phyloP scores from a whole-genome alignment of 2,888 invertebrate species.

The Venustoraphidia nigricollis region DNA sequence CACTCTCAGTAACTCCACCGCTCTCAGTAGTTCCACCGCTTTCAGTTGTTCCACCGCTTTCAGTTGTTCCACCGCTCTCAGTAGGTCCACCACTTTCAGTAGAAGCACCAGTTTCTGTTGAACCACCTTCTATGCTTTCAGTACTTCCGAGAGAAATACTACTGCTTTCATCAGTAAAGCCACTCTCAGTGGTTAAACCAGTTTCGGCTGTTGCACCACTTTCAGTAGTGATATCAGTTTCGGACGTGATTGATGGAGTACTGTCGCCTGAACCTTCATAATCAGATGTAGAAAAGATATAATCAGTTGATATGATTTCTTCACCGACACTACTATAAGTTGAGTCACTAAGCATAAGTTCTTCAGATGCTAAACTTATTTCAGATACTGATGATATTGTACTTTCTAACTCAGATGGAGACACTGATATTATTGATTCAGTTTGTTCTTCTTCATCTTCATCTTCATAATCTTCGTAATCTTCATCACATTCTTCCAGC shows the following conservation, averaged over 20 bases:
- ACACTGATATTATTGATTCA: slow-evolving; percentile 3
- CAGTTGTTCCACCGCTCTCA: slow-evolving; percentile 12
- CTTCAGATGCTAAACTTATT: slow-evolving; percentile 26
- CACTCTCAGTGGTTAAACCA: slow-evolving; percentile 1
- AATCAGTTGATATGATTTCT: slow-evolving; percentile 10
- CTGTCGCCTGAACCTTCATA: background rate
- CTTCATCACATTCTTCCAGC: slow-evolving; percentile 31
- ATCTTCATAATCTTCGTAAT: slow-evolving; percentile 33
- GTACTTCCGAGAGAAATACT: background rate
- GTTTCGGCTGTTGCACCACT: slow-evolving; percentile 2
- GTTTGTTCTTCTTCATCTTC: slow-evolving; percentile 20
- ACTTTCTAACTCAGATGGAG: background rate
- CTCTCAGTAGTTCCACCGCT: slow-evolving; percentile 2
- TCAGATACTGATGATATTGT: slow-evolving; percentile 13
- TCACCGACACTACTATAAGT: slow-evolving; percentile 19
- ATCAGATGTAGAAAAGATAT: background rate
- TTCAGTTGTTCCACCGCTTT: slow-evolving; percentile 10
- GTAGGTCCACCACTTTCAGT: slow-evolving; percentile 7
- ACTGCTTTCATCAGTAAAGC: background rate
- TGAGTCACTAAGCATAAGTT: slow-evolving; percentile 35
- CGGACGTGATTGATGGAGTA: slow-evolving; percentile 1
- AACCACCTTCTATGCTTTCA: slow-evolving; percentile 15
- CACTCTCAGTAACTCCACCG: slow-evolving; percentile 12
- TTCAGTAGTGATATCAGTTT: slow-evolving; percentile 8
- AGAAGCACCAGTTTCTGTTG: slow-evolving; percentile 15